Evolutionary conservation across 2,113 vertebrate species (phyloP).

Genomic region (Sapayoa aenigma): DNA sequence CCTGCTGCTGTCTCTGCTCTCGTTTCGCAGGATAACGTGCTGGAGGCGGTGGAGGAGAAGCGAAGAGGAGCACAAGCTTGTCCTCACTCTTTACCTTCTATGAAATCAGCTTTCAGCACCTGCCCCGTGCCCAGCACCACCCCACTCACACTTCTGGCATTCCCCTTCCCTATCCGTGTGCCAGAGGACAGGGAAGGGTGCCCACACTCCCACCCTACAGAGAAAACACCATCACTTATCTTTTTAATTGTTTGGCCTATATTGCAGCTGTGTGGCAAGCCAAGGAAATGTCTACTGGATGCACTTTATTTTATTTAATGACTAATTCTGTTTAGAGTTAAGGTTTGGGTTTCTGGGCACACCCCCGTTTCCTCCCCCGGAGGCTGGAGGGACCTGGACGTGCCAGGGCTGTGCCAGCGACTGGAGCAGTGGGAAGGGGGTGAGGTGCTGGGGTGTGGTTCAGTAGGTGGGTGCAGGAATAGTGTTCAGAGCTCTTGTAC

Average conservation of each 20-base stretch:
- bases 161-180: background rate
- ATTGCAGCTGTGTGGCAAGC: constrained; percentile 41
- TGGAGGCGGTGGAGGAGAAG: constrained; percentile 43
- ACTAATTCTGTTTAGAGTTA: constrained; percentile 56
- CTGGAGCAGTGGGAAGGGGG: background rate
- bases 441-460: background rate
- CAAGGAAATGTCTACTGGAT: constrained; percentile 41
- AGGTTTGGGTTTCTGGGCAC: background rate
- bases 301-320: constrained; percentile 70
- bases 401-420: background rate
- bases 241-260: constrained; percentile 25
- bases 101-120: constrained; percentile 18
- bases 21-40: background rate
- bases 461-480: background rate
- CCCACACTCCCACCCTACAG: background rate
- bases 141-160: background rate
- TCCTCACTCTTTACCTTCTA: constrained; percentile 9
- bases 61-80: constrained; percentile 5
- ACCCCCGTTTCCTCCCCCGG: rapidly evolving
- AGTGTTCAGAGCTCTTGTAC: background rate
- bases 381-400: background rate
- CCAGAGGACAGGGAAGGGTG: background rate
- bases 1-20: constrained; percentile 11
- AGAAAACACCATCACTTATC: background rate
- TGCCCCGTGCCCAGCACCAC: background rate